Evolutionary conservation across 2,888 invertebrate species (phyloP).

Genomic region (Nephrocerus scutellatus): DNA sequence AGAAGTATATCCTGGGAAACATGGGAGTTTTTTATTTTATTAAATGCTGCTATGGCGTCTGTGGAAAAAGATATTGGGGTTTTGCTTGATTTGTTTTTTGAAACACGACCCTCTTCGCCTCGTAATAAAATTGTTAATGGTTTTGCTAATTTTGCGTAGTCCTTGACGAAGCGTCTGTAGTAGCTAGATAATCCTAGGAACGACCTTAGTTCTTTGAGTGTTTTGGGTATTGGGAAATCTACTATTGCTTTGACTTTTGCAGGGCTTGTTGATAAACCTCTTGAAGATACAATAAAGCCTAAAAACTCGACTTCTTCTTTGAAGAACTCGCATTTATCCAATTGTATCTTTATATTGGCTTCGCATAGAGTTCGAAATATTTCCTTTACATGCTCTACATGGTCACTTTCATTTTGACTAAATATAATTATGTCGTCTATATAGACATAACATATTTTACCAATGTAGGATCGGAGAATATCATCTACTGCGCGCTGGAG

Average conservation of each 20-base stretch:
- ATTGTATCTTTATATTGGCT: slow-evolving; percentile 14
- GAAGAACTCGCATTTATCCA: slow-evolving; percentile 11
- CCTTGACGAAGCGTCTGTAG: slow-evolving; percentile 11
- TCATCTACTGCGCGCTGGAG: slow-evolving; percentile 15
- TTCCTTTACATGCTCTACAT: slow-evolving; percentile 4
- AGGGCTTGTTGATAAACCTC: slow-evolving; percentile 9
- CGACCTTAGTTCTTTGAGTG: slow-evolving; percentile 9
- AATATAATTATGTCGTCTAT: slow-evolving; percentile 17
- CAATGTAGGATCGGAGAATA: slow-evolving; percentile 10
- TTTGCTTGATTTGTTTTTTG: slow-evolving; percentile 10
- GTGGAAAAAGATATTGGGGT: slow-evolving; percentile 3
- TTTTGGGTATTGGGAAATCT: slow-evolving; percentile 7
- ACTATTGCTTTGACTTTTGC: slow-evolving; percentile 10
- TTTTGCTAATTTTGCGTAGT: slow-evolving; percentile 12
- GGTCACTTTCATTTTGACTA: slow-evolving; percentile 11
- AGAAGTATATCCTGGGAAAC: slow-evolving; percentile 6
- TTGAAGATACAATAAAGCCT: slow-evolving; percentile 2
- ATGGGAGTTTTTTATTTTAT: slow-evolving; percentile 8
- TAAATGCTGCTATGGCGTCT: slow-evolving; percentile 4
- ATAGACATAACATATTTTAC: slow-evolving; percentile 13
- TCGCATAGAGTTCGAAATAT: slow-evolving; percentile 7
- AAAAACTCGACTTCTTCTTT: slow-evolving; percentile 8
- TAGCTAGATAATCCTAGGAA: slow-evolving; percentile 14
- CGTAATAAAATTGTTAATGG: slow-evolving; percentile 13
- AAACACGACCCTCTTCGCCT: slow-evolving; percentile 10